These are phyloP conservation scores for Mionectes olivaceus DNA, from an alignment of 2,797 vertebrate genomes.

Conservation along the genomic window DNA sequence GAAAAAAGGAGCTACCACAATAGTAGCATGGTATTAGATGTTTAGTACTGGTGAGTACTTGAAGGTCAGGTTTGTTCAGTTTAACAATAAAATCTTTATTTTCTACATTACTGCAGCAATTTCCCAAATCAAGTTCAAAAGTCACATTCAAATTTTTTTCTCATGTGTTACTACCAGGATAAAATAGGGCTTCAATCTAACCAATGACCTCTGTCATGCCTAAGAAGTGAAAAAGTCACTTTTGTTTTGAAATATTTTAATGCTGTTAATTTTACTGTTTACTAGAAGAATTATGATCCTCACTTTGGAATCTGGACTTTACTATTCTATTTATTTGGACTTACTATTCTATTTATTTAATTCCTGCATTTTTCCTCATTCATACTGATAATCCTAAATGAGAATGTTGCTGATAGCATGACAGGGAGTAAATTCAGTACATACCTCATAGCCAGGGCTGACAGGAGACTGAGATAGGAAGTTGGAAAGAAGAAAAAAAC, in stretches of 20 bases:
- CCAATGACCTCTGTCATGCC: neutral
- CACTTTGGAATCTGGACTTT: neutral
- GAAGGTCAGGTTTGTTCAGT: neutral
- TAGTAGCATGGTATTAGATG: neutral
- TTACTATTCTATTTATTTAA: neutral
- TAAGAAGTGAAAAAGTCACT: neutral
- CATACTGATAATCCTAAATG: neutral
- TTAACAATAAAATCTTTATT: neutral
- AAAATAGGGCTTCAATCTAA: neutral
- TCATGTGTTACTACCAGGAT: neutral
- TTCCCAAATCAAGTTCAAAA: neutral
- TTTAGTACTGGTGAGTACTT: neutral
- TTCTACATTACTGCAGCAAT: neutral
- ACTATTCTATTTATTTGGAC: neutral
- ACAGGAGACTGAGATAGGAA: slow-evolving; percentile 86
- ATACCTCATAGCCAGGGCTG: slow-evolving; percentile 92
- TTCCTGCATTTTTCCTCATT: neutral
- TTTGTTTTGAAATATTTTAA: neutral
- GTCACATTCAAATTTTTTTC: neutral
- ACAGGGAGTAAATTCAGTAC: slow-evolving; percentile 59
- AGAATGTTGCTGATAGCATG: neutral
- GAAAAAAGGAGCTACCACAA: neutral
- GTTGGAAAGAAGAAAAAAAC: slow-evolving; percentile 57
- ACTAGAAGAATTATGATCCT: neutral
- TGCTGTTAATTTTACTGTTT: neutral